These are phyloP conservation scores for Macrotus californicus DNA, from an alignment of 2,113 vertebrate species.

Conservation along the genomic window DNA sequence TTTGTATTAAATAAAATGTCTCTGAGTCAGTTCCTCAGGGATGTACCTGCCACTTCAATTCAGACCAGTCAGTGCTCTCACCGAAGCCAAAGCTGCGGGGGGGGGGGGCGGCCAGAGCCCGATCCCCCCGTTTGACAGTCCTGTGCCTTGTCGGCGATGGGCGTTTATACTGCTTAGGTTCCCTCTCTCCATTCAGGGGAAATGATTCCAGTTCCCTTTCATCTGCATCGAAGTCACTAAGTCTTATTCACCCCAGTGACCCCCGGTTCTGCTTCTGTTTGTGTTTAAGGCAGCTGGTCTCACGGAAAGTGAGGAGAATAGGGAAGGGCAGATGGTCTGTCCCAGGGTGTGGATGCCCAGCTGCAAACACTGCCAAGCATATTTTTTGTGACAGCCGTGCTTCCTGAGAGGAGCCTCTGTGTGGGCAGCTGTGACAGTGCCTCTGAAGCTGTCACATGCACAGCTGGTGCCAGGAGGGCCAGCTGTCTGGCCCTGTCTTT, in stretches of 20 bases:
- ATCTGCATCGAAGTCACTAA: neutral
- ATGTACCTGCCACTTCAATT: neutral
- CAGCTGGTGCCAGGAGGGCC: neutral
- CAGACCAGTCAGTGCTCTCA: neutral
- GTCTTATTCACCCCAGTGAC: neutral
- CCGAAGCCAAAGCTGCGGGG: neutral
- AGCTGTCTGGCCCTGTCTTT: neutral
- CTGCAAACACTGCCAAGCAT: neutral
- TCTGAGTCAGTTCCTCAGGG: neutral
- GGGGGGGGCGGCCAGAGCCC: too few relatives aligned
- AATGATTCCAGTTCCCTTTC: neutral
- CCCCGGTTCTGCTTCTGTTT: neutral
- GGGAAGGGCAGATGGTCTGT: neutral
- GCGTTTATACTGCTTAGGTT: neutral
- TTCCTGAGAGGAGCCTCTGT: neutral
- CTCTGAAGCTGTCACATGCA: neutral
- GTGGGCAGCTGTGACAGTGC: slow-evolving; percentile 10
- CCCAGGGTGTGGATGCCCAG: neutral
- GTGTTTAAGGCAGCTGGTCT: neutral
- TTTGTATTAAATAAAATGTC: neutral
- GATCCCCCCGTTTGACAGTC: neutral
- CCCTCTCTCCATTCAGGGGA: neutral
- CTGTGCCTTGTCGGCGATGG: neutral
- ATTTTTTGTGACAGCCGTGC: slow-evolving; percentile 3
- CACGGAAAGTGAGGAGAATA: fast-evolving